phyloP scores from a whole-genome alignment of 2,888 invertebrate species.

The Tetheella fluctuosa region DNA sequence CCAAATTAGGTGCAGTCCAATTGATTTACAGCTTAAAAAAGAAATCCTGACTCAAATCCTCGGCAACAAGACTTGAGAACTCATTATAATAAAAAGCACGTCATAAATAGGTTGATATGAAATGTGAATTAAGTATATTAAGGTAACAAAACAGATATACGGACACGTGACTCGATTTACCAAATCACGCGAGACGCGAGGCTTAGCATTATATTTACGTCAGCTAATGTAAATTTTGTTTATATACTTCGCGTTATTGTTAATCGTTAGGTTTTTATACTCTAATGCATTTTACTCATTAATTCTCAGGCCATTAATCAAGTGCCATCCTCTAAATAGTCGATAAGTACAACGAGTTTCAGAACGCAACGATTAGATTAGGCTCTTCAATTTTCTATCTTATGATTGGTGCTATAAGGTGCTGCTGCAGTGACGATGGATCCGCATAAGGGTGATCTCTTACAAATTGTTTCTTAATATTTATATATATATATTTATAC shows the following conservation, averaged over 20 bases:
- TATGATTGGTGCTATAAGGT: slow-evolving; percentile 68
- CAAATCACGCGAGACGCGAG: slow-evolving; percentile 78
- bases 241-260: slow-evolving; percentile 57
- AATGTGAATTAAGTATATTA: slow-evolving; percentile 33
- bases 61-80: slow-evolving; percentile 61
- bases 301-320: slow-evolving; percentile 83
- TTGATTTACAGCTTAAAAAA: background rate
- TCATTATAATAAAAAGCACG: slow-evolving; percentile 60
- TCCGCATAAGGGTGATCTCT: slow-evolving; percentile 77
- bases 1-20: background rate
- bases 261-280: slow-evolving; percentile 66
- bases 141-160: slow-evolving; percentile 64
- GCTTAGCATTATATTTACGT: slow-evolving; percentile 65
- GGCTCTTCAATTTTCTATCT: slow-evolving; percentile 40
- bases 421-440: slow-evolving; percentile 69
- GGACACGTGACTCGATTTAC: slow-evolving; percentile 81
- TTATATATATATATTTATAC: slow-evolving; percentile 75
- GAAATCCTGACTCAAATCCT: slow-evolving; percentile 53
- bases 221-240: slow-evolving; percentile 54
- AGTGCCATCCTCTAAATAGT: slow-evolving; percentile 82
- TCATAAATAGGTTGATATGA: slow-evolving; percentile 63
- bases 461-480: slow-evolving; percentile 72
- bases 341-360: slow-evolving; percentile 71
- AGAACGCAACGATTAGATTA: slow-evolving; percentile 66
- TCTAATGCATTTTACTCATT: slow-evolving; percentile 83